Evolutionary conservation across 2,113 vertebrate species (phyloP).

Genomic region (Nettapus auritus): DNA sequence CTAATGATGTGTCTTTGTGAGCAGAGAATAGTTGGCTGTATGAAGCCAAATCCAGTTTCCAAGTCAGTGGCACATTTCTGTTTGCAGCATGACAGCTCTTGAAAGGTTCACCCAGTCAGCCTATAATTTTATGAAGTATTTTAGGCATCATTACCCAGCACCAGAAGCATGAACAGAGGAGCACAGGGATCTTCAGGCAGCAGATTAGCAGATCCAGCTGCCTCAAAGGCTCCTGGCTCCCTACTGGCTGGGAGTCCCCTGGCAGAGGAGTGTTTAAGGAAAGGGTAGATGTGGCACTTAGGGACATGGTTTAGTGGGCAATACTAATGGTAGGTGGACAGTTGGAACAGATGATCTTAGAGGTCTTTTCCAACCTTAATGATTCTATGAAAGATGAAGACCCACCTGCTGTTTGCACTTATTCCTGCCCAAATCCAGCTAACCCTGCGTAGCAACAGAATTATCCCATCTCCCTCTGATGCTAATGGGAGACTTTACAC

Average conservation of each 20-base stretch:
- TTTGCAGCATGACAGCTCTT: conserved; percentile 64
- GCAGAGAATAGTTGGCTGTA: conserved; percentile 58
- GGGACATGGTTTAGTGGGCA: no score
- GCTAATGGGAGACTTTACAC: neutral
- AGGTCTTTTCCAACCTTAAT: no score
- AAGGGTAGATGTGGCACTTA: no score
- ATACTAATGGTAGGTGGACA: no score
- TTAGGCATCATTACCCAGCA: conserved; percentile 34
- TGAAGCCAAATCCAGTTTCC: conserved; percentile 58
- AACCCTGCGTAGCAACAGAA: neutral
- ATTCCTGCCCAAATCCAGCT: neutral
- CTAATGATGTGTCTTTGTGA: conserved; percentile 51
- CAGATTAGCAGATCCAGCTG: conserved; percentile 11
- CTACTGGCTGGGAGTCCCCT: neutral
- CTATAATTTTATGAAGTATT: conserved; percentile 63
- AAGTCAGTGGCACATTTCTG: conserved; percentile 62
- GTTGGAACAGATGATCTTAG: no score
- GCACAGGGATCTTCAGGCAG: neutral
- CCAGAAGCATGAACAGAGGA: conserved; percentile 1
- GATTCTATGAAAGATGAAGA: neutral
- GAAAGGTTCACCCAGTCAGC: conserved; percentile 65
- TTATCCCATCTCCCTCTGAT: neutral
- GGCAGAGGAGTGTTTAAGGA: neutral
- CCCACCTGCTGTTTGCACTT: neutral
- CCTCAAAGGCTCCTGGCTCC: neutral